Base-by-base conservation (phyloP, 2,113 vertebrate genomes). In the Sinocyclocheilus rhinocerous region DNA sequence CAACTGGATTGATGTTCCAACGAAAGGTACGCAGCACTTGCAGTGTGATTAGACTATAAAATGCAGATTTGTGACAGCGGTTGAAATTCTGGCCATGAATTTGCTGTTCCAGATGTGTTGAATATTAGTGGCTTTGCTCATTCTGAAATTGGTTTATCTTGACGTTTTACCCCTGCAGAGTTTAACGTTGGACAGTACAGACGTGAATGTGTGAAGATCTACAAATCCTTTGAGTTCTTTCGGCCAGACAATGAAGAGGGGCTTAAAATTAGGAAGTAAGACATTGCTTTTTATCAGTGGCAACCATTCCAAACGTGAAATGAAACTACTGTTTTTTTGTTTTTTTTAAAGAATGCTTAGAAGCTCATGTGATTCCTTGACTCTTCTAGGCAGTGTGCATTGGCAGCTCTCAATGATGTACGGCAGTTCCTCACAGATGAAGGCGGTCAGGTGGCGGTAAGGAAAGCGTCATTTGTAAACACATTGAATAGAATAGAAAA, bases 181-280 rank as follows among this genome's bases (percentile, higher is more conserved):
- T 99, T 99, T 93, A 99, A 99, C 10, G 97, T 99, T 0, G 98
- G 98, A 33, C 98, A 99, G 88, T 99, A 99, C 91, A 96, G 98
- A 67, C 96, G 98, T 84, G 94, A 97, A 76, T 94, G 94, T 92
- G 95, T 99, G 91, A 99, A 98, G 92, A 98, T 97, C 11, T 99
- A 99, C 83, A 98, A 95, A 90, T 99, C 98, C 22, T 99, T 99
- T 91, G 97, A 99, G 90, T 99, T 99, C 91, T 99, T 99, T 92
- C 95, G 96, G 89, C 98, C 97, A 45, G 96, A 99, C 93, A 99
- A 99, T 6, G 97, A 98, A 92, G 98, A 99, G 85, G 98, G 97
- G 8, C 94, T 98, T 90, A 97, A 96, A 94, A 97, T 99, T 92
- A 94, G 98, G 82, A 97, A 95, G 98, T 99, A 94, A 96, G 95